phyloP scores from a whole-genome alignment of 2,113 vertebrate species.

The Cinclus mexicanus region DNA sequence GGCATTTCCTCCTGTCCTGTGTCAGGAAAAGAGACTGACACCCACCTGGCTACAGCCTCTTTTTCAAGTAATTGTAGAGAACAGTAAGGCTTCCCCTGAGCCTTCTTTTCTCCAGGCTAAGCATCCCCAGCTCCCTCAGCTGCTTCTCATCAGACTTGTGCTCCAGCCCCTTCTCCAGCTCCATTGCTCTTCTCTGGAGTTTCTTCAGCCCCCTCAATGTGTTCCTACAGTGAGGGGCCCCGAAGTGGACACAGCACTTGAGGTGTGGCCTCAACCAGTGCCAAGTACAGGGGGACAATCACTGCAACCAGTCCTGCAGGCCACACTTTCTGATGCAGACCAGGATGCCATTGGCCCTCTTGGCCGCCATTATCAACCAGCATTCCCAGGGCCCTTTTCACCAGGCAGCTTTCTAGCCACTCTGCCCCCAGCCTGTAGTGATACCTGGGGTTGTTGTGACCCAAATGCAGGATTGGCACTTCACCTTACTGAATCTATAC shows the following conservation, averaged over 20 bases:
- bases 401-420: neutral
- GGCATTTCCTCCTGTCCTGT: neutral
- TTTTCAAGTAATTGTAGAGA: neutral
- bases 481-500: neutral
- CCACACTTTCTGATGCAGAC: neutral
- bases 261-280: neutral
- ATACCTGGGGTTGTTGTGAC: neutral
- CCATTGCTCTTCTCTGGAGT: neutral
- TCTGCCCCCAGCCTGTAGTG: neutral
- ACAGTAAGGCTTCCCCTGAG: neutral
- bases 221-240: neutral
- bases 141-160: neutral
- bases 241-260: fast-evolving
- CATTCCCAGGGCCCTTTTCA: neutral
- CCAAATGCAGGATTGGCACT: neutral
- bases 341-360: neutral
- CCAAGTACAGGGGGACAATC: neutral
- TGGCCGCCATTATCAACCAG: fast-evolving
- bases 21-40: neutral
- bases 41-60: neutral
- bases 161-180: neutral
- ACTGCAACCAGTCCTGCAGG: neutral
- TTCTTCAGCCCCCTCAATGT: neutral
- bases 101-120: neutral
- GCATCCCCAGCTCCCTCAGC: neutral